Percentiles rank a stretch among this genome's conserved stretches.
Evolutionary conservation across 2,113 vertebrate genomes (phyloP).

Genomic region (Corythoichthys intestinalis): DNA sequence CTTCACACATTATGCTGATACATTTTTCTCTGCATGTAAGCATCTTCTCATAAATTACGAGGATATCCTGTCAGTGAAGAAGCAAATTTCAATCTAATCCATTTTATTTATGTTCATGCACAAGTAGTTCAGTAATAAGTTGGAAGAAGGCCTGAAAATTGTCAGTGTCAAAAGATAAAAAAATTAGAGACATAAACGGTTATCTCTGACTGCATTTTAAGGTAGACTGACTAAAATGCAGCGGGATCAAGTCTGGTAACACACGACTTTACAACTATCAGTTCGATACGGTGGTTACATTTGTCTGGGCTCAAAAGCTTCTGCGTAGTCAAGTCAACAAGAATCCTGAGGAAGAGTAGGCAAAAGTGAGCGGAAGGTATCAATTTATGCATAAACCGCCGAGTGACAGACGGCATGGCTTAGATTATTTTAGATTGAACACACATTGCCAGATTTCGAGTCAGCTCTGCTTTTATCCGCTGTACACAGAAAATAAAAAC

Average conservation of each 20-base stretch:
- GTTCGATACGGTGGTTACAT: constrained; percentile 41
- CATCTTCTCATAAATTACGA: background rate
- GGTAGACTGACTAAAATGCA: constrained; percentile 17
- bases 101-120: background rate
- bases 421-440: constrained; percentile 27
- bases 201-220: constrained; percentile 1
- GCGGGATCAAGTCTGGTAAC: constrained; percentile 46
- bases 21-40: background rate
- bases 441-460: background rate
- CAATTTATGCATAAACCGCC: constrained; percentile 13
- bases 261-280: constrained; percentile 34
- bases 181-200: background rate
- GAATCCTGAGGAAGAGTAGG: constrained; percentile 8
- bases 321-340: constrained; percentile 27
- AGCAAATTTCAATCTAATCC: background rate
- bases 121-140: background rate
- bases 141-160: background rate
- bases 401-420: background rate
- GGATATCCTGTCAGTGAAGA: background rate
- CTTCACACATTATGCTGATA: background rate
- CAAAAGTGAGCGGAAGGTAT: constrained; percentile 17
- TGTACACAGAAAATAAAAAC: constrained; percentile 8
- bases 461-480: constrained; percentile 14
- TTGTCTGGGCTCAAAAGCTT: constrained; percentile 52
- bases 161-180: background rate